A percentile compares a stretch with the other conserved stretches of the same genome.
phyloP scores from a whole-genome alignment of 2,888 invertebrate genomes.

The Griposia aprilina region DNA sequence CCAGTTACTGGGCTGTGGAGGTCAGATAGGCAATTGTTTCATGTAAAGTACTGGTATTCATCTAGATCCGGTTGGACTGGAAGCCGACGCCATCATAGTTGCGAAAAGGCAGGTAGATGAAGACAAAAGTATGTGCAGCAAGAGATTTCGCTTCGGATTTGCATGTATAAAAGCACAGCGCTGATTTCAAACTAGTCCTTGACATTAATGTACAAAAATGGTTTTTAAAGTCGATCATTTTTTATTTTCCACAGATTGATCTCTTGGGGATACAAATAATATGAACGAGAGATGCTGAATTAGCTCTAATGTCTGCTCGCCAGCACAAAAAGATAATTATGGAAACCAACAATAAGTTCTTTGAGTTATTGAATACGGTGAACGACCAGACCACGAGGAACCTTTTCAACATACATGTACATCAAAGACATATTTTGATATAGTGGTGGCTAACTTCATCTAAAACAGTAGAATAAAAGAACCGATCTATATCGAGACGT shows the following conservation, averaged over 20 bases:
- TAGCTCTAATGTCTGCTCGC: slow-evolving; percentile 96
- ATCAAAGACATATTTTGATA: not conserved
- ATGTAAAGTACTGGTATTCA: not conserved
- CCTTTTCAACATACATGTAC: slow-evolving; percentile 89
- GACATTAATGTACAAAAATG: not conserved
- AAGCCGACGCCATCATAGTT: not conserved
- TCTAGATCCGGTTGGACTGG: not conserved
- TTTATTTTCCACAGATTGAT: slow-evolving; percentile 91
- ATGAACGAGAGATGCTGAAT: slow-evolving; percentile 77
- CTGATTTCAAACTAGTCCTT: not conserved
- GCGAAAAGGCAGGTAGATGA: not conserved
- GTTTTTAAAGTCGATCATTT: not conserved
- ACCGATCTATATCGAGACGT: no score
- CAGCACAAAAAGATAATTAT: slow-evolving; percentile 98
- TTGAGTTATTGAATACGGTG: slow-evolving; percentile 96
- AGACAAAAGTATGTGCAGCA: not conserved
- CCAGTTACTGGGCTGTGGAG: no score
- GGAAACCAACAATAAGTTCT: slow-evolving; percentile 98
- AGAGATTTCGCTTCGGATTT: not conserved
- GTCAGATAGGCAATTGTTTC: no score
- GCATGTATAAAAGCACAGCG: not conserved
- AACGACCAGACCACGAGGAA: slow-evolving; percentile 99
- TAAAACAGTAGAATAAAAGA: no score
- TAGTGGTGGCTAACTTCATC: not conserved
- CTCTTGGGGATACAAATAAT: slow-evolving; percentile 94